A percentile compares a stretch with the other conserved stretches of the same genome.
phyloP scores from a whole-genome alignment of 2,888 invertebrate genomes.

The Periphyllus acericola region DNA sequence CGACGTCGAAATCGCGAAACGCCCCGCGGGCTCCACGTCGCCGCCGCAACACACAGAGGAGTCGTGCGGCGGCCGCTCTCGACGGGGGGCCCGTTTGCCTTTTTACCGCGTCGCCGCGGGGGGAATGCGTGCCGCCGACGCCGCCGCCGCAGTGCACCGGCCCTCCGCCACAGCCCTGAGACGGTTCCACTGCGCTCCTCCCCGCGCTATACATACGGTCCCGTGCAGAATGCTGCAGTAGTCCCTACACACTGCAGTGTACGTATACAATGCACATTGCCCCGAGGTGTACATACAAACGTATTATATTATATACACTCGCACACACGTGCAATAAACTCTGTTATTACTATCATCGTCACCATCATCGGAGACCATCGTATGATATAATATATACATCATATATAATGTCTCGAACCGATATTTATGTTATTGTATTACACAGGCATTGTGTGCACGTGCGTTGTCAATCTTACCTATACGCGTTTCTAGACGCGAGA shows the following conservation, averaged over 20 bases:
- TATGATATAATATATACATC: background rate
- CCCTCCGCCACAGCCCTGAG: conserved; percentile 13
- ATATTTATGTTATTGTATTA: no score
- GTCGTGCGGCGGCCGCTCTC: conserved; percentile 58
- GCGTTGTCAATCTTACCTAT: no score
- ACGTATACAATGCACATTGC: background rate
- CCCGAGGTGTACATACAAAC: no score
- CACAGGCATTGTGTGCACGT: no score
- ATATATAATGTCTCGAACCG: background rate
- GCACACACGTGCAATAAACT: background rate
- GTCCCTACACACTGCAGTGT: background rate
- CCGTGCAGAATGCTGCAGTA: background rate
- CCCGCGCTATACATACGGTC: background rate
- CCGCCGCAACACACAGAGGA: conserved; percentile 33
- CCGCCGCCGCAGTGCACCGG: conserved; percentile 1
- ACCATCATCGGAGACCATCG: background rate
- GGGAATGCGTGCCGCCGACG: conserved; percentile 23
- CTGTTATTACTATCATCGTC: background rate
- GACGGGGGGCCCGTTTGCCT: conserved; percentile 59
- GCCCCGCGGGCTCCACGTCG: conserved; percentile 56
- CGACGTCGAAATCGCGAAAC: conserved; percentile 60
- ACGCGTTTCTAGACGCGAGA: background rate
- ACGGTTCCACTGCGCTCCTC: background rate
- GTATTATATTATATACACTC: background rate
- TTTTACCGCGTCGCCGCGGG: conserved; percentile 61